Percentiles rank a stretch among this genome's conserved stretches.
Conservation (phyloP, 2,888 invertebrate genomes). For the Blastobasis lacticolella region DNA sequence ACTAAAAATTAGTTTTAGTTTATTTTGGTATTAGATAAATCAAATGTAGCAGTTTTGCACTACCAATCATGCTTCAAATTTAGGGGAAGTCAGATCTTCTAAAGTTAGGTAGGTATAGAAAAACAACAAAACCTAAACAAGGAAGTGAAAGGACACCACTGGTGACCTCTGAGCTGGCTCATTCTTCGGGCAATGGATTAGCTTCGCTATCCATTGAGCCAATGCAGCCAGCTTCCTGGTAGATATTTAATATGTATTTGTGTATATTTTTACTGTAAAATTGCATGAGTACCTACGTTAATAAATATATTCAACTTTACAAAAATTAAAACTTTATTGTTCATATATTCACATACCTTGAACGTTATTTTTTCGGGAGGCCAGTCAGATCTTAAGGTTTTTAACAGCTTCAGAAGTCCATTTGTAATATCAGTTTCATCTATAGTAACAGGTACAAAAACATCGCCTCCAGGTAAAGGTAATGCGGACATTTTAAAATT, state of each 20-base stretch:
- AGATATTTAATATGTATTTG: not conserved
- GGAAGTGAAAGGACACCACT: too few species aligned
- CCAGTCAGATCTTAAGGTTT: slow-evolving; percentile 83
- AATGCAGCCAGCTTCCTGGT: not conserved
- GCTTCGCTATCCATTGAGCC: not conserved
- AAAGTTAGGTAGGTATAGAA: too few species aligned
- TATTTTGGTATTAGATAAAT: too few species aligned
- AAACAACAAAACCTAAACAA: too few species aligned
- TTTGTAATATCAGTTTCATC: slow-evolving; percentile 78
- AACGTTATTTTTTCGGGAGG: slow-evolving; percentile 75
- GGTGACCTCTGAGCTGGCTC: too few species aligned
- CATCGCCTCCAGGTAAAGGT: slow-evolving; percentile 34
- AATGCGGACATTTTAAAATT: too few species aligned
- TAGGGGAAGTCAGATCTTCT: too few species aligned
- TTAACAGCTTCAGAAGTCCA: slow-evolving; percentile 80
- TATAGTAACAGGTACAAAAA: slow-evolving; percentile 75
- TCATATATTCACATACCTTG: slow-evolving; percentile 73
- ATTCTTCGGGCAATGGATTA: not conserved
- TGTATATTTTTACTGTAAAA: not conserved
- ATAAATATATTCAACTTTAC: not conserved
- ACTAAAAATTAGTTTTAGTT: too few species aligned
- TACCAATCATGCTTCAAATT: too few species aligned
- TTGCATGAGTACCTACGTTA: not conserved
- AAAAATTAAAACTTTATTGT: not conserved
- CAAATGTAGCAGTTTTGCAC: too few species aligned